Conservation (phyloP, 2,797 vertebrate species). For the Cynodonichthys magdalenae region DNA sequence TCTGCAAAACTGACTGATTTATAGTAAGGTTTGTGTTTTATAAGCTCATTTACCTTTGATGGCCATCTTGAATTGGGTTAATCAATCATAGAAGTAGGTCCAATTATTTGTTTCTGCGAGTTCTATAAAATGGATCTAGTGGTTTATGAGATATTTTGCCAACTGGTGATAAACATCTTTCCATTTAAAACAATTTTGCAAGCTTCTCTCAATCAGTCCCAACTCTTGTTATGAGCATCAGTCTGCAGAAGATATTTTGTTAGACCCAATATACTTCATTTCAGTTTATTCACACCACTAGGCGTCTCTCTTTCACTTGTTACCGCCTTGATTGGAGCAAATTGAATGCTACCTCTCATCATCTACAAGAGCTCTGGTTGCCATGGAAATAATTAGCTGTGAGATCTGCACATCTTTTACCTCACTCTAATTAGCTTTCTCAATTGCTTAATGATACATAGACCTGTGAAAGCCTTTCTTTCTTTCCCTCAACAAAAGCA, state of each 20-base stretch:
- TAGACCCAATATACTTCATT: not conserved
- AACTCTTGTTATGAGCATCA: too few relatives aligned
- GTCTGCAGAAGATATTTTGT: not conserved
- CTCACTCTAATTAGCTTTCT: constrained; percentile 85
- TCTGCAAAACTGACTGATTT: too few relatives aligned
- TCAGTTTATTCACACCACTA: constrained; percentile 45
- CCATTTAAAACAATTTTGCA: too few relatives aligned
- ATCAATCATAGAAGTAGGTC: too few relatives aligned
- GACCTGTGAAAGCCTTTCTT: constrained; percentile 85
- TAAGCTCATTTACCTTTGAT: too few relatives aligned
- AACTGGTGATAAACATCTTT: too few relatives aligned
- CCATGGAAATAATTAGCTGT: constrained; percentile 86
- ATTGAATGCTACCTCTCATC: constrained; percentile 63
- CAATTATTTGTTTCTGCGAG: too few relatives aligned
- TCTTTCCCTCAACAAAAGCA: constrained; percentile 84
- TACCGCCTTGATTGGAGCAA: constrained; percentile 10
- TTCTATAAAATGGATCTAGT: too few relatives aligned
- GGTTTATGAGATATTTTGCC: too few relatives aligned
- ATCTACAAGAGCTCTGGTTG: constrained; percentile 79
- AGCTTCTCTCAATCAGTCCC: too few relatives aligned
- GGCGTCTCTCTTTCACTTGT: constrained; percentile 73
- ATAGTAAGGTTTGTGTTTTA: too few relatives aligned
- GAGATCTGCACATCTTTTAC: constrained; percentile 75
- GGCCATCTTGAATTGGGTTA: too few relatives aligned
- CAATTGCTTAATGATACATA: constrained; percentile 88